Conservation (phyloP, 2,888 invertebrate species). For the Parascotia fuliginaria region DNA sequence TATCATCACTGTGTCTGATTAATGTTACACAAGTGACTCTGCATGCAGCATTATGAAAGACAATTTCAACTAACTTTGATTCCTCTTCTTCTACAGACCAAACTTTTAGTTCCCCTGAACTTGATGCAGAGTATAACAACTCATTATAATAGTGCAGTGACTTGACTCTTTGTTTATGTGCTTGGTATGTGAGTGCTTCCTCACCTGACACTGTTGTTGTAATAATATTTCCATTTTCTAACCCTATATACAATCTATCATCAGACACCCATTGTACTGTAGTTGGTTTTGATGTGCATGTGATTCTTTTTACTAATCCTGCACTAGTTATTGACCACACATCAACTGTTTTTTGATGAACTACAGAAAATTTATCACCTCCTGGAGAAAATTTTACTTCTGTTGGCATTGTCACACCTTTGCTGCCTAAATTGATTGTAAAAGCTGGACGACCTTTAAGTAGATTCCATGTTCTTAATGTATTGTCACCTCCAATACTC, state of each 20-base stretch:
- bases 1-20: slow-evolving; percentile 75
- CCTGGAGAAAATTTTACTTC: slow-evolving; percentile 90
- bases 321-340: slow-evolving; percentile 93
- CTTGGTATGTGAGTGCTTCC: slow-evolving; percentile 75
- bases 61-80: slow-evolving; percentile 80
- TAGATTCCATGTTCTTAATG: slow-evolving; percentile 96
- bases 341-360: slow-evolving; percentile 90
- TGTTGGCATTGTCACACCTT: slow-evolving; percentile 81
- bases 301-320: slow-evolving; percentile 88
- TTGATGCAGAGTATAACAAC: slow-evolving; percentile 89
- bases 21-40: slow-evolving; percentile 90
- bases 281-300: slow-evolving; percentile 89
- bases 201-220: slow-evolving; percentile 84
- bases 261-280: slow-evolving; percentile 89
- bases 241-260: slow-evolving; percentile 88
- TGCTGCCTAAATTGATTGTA: slow-evolving; percentile 93
- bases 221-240: slow-evolving; percentile 90
- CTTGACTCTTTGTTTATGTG: slow-evolving; percentile 89
- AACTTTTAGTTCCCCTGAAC: slow-evolving; percentile 91
- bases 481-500: slow-evolving; percentile 93
- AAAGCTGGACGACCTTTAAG: slow-evolving; percentile 96
- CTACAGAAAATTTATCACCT: slow-evolving; percentile 91
- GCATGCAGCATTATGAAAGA: slow-evolving; percentile 88
- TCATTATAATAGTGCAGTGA: slow-evolving; percentile 85
- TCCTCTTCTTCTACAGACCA: slow-evolving; percentile 83